Evolutionary conservation across 2,113 vertebrate species (phyloP).

Genomic region (Mandrillus leucophaeus): DNA sequence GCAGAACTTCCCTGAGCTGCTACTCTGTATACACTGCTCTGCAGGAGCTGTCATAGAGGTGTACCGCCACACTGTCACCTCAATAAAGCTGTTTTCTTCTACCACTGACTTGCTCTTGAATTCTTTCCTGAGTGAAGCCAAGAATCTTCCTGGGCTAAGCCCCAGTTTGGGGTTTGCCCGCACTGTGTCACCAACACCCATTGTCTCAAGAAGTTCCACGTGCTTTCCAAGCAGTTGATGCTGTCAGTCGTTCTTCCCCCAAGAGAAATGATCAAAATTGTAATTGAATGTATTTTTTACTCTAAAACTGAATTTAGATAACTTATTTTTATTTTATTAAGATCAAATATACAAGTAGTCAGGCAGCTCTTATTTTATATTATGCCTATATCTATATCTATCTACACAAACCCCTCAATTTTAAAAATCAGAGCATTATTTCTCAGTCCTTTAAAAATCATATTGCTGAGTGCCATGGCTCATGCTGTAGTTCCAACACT

Average conservation of each 20-base stretch:
- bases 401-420: neutral
- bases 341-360: neutral
- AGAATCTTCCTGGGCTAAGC: too few species aligned
- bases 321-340: constrained; percentile 18
- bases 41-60: too few species aligned
- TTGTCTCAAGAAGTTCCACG: neutral
- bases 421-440: neutral
- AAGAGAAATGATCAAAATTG: neutral
- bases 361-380: constrained; percentile 21
- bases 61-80: too few species aligned
- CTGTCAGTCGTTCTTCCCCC: neutral
- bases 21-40: too few species aligned
- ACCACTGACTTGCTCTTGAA: too few species aligned
- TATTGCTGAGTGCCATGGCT: too few species aligned
- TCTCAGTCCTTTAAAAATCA: constrained; percentile 15
- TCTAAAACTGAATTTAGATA: neutral
- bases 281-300: neutral
- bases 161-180: too few species aligned
- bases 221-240: neutral
- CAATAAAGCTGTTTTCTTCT: too few species aligned
- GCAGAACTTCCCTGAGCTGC: too few species aligned
- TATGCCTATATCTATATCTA: neutral
- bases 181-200: neutral
- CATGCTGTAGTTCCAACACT: too few species aligned
- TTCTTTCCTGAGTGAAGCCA: too few species aligned